Base-by-base conservation (phyloP, 2,888 invertebrate genomes). In the Lasioglossum figueresi region DNA sequence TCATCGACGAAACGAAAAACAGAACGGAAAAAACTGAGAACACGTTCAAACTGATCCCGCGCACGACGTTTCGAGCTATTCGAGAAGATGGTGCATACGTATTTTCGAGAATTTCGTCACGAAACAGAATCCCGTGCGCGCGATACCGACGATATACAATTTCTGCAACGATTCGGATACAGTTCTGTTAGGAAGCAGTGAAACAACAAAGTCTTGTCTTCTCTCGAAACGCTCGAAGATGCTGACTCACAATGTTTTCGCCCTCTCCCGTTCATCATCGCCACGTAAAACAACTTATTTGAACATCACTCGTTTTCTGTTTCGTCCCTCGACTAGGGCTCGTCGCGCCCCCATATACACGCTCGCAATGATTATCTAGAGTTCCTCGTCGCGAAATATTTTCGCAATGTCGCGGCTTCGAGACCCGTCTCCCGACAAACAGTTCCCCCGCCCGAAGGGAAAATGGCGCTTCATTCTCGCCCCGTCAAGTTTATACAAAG, bases 341-440 rank as follows among this genome's bases (percentile, higher is more conserved):
- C 79, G 73, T 5, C 37, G 10, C 66, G 76, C 75, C 70, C 82
- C 0, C 14, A 3, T n/a, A 72, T 19, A 19, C 84, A 82, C 77
- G 27, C 84, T 80, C 68, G 80, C 81, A 89, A 90, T 90, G 88
- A 86, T 89, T 90, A 89, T 90, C 88, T 85, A 85, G 80, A 77
- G 63, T 85, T 88, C 76, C 82, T 86, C 76, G 80, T 78, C 68
- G 72, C 81, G 70, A 73, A 80, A 72, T 84, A 81, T 63, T 3
- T 48, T 66, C 59, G 56, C 80, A 68, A 27, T 83, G 34, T 82
- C 80, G 81, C 84, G 74, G 56, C 83, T 81, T 81, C 82, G 82
- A 83, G 86, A 83, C 76, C 68, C 52, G 73, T 34, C 59, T 27
- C 31, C 31, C 70, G 66, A 23, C 43, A 52, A 56, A 56, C 56